These are phyloP conservation scores for Tetropium fuscum DNA, from an alignment of 2,888 invertebrate genomes.

Conservation along the genomic window DNA sequence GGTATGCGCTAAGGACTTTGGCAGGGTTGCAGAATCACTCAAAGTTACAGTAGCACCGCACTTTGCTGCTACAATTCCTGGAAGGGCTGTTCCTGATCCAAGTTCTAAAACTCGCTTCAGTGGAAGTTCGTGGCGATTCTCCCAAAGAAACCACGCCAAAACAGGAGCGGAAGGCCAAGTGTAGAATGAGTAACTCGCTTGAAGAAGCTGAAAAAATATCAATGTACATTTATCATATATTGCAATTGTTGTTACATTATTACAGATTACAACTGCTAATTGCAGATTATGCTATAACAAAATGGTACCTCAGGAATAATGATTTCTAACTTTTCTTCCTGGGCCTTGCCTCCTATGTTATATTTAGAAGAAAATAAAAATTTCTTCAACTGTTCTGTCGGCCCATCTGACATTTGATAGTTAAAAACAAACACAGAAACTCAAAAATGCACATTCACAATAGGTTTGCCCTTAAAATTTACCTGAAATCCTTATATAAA, in stretches of 20 bases:
- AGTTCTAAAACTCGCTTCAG: slow-evolving; percentile 83
- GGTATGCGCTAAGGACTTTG: slow-evolving; percentile 84
- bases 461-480: neutral
- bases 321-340: slow-evolving; percentile 82
- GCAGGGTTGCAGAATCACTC: slow-evolving; percentile 85
- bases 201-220: slow-evolving; percentile 80
- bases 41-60: slow-evolving; percentile 90
- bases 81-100: slow-evolving; percentile 91
- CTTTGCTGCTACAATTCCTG: slow-evolving; percentile 89
- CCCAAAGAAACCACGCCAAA: slow-evolving; percentile 90
- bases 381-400: slow-evolving; percentile 81
- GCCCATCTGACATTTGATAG: slow-evolving; percentile 72
- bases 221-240: too few relatives aligned
- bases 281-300: neutral
- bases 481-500: neutral
- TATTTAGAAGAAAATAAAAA: slow-evolving; percentile 83
- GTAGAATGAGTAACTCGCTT: slow-evolving; percentile 93
- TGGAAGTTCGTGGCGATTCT: slow-evolving; percentile 70
- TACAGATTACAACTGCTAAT: neutral
- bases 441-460: neutral
- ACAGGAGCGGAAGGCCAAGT: slow-evolving; percentile 96
- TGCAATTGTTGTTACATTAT: too few relatives aligned
- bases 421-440: slow-evolving; percentile 1
- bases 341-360: slow-evolving; percentile 70
- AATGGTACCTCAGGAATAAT: slow-evolving; percentile 79